A percentile compares a stretch with the other conserved stretches of the same genome.
These are phyloP conservation scores for Poecilia wingei DNA, from an alignment of 2,797 vertebrate genomes.

Conservation along the genomic window DNA sequence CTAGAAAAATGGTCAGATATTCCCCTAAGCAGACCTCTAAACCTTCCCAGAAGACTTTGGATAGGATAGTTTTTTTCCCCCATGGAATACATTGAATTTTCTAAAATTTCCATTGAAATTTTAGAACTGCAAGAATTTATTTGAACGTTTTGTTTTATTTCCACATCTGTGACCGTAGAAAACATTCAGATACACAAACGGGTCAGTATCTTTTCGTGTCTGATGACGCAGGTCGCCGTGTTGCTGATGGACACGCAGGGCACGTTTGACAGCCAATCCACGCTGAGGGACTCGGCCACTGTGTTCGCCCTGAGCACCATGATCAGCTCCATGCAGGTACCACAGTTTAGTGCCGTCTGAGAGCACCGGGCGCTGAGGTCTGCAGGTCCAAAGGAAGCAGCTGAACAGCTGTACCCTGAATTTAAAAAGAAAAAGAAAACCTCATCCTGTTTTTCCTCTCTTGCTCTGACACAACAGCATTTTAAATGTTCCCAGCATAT, in stretches of 20 bases:
- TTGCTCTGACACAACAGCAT: not conserved
- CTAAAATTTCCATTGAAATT: not conserved
- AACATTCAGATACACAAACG: not conserved
- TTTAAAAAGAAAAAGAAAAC: not conserved
- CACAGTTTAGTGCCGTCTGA: not conserved
- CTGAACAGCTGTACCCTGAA: not conserved
- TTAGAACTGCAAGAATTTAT: not conserved
- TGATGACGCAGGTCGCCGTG: slow-evolving; percentile 87
- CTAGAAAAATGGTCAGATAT: not conserved
- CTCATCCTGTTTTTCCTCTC: not conserved
- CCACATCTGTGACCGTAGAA: not conserved
- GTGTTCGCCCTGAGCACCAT: slow-evolving; percentile 99
- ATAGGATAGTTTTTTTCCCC: not conserved
- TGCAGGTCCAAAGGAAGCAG: not conserved
- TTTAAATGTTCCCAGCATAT: not conserved
- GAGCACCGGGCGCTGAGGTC: not conserved
- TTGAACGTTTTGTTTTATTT: not conserved
- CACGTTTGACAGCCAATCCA: slow-evolving; percentile 98
- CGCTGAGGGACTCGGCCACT: slow-evolving; percentile 94
- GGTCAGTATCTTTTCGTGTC: slow-evolving; percentile 16
- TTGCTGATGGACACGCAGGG: slow-evolving; percentile 98
- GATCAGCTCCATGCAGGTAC: slow-evolving; percentile 99
- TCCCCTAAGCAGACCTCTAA: not conserved
- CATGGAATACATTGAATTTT: not conserved
- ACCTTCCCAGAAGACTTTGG: not conserved